These are phyloP conservation scores for Pangasius djambal DNA, from an alignment of 2,797 vertebrate genomes.

Conservation along the genomic window DNA sequence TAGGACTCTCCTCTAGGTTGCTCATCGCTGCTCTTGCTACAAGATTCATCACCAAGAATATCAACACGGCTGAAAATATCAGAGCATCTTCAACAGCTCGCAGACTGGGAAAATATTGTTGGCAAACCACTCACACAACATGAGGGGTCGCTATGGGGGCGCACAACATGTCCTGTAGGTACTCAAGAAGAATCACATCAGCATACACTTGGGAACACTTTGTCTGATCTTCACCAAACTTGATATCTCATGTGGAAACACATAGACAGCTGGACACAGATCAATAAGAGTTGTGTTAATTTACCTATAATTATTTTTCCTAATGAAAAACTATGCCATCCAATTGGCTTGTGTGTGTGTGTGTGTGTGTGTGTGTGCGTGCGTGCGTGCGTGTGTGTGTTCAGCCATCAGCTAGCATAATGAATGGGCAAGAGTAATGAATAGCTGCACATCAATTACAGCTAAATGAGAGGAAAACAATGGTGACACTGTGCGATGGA, in stretches of 20 bases:
- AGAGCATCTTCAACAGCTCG: too few species aligned
- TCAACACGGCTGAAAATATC: too few species aligned
- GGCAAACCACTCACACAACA: too few species aligned
- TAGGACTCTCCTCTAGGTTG: not conserved
- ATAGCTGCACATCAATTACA: slow-evolving; percentile 47
- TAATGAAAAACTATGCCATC: not conserved
- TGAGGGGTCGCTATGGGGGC: too few species aligned
- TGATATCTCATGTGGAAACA: not conserved
- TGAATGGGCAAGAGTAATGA: slow-evolving; percentile 32
- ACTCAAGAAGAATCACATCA: too few species aligned
- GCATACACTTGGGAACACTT: too few species aligned
- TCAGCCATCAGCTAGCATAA: slow-evolving; percentile 9
- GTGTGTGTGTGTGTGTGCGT: not conserved
- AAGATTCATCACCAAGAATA: too few species aligned
- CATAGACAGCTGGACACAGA: not conserved
- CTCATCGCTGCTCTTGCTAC: too few species aligned
- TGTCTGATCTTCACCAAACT: too few species aligned
- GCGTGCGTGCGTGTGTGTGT: slow-evolving; percentile 15
- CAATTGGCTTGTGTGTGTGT: not conserved
- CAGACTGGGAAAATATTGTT: too few species aligned
- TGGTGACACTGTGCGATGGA: not conserved
- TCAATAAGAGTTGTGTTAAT: not conserved
- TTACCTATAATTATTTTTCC: not conserved
- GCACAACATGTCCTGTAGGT: too few species aligned
- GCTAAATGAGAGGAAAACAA: slow-evolving; percentile 38